A percentile compares a stretch with the other conserved stretches of the same genome.
Conservation (phyloP, 2,797 vertebrate species). For the Dermochelys coriacea region DNA sequence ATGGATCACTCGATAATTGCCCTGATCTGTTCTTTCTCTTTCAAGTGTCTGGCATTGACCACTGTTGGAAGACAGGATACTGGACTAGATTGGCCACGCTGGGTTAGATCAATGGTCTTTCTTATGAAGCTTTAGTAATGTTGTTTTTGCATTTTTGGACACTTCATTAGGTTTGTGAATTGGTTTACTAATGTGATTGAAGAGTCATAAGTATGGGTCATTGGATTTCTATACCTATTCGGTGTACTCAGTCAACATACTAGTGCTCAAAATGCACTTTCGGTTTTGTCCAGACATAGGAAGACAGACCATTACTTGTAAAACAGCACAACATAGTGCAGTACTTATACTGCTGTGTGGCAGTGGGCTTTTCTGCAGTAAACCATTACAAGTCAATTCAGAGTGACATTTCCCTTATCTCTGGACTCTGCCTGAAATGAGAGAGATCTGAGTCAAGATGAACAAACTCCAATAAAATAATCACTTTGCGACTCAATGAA, state of each 20-base stretch:
- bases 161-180: neutral
- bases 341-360: neutral
- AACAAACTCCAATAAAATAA: neutral
- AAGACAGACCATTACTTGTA: neutral
- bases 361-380: neutral
- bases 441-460: neutral
- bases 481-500: neutral
- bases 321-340: neutral
- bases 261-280: neutral
- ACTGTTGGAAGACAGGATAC: neutral
- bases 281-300: neutral
- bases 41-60: neutral
- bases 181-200: neutral
- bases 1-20: neutral
- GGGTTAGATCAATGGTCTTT: too few species aligned
- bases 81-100: neutral
- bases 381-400: neutral
- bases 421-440: neutral
- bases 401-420: neutral
- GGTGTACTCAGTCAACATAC: neutral
- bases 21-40: too few species aligned
- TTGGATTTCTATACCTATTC: neutral
- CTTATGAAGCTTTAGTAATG: neutral
- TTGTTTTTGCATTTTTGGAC: neutral
- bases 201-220: neutral